Evolutionary conservation across 2,797 vertebrate species (phyloP).

Genomic region (Enteromius fasciolatus): DNA sequence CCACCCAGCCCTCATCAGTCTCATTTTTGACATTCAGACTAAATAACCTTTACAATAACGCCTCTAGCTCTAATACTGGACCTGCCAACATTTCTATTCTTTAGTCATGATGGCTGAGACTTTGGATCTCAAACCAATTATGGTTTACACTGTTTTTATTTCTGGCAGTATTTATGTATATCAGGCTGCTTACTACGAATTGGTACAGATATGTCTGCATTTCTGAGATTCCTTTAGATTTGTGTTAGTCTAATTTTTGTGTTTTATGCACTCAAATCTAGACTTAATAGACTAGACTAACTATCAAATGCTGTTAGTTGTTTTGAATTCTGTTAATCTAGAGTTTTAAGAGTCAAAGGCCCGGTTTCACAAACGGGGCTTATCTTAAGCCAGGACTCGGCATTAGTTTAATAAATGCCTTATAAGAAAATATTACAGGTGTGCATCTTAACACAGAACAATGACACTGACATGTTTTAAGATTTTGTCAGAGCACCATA

Average conservation of each 20-base stretch:
- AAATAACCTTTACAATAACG: slow-evolving; percentile 67
- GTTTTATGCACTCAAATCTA: background rate
- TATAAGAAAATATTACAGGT: no score
- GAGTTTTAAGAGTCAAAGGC: background rate
- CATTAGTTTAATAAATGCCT: no score
- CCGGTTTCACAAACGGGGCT: no score
- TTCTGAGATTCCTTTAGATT: background rate
- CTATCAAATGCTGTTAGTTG: background rate
- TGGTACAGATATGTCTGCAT: background rate
- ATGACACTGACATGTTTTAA: no score
- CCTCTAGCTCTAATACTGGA: slow-evolving; percentile 62
- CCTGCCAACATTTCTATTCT: slow-evolving; percentile 24
- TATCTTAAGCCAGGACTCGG: no score
- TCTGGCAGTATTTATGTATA: background rate
- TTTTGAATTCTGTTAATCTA: slow-evolving; percentile 20
- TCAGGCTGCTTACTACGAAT: background rate
- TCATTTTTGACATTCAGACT: slow-evolving; percentile 70
- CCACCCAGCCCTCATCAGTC: slow-evolving; percentile 62
- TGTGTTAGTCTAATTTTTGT: background rate
- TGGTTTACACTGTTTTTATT: background rate
- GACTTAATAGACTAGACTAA: slow-evolving; percentile 1
- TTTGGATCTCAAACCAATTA: background rate
- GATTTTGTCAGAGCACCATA: no score
- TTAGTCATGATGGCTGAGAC: background rate
- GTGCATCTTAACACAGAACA: no score